phyloP scores from a whole-genome alignment of 2,888 invertebrate genomes.

The Catotricha subobsoleta region DNA sequence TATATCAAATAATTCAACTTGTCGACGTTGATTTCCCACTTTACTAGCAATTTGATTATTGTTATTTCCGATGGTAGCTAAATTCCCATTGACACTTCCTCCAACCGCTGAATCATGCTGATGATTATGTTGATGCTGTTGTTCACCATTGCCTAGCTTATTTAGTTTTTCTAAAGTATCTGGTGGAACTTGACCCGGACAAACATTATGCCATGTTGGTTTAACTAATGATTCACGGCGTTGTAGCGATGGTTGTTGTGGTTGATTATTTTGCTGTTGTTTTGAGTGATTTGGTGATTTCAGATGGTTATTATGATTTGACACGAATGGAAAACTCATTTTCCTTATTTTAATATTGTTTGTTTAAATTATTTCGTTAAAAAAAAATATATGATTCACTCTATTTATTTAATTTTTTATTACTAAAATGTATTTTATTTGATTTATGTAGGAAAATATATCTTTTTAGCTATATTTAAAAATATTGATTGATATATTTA shows the following conservation, averaged over 20 bases:
- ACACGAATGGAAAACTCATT: too few relatives aligned
- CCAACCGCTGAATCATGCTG: neutral
- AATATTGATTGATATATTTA: too few relatives aligned
- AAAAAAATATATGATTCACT: too few relatives aligned
- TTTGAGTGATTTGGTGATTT: too few relatives aligned
- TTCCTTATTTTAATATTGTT: too few relatives aligned
- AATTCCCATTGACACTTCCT: neutral
- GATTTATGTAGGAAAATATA: too few relatives aligned
- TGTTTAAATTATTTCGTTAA: too few relatives aligned
- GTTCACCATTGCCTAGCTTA: conserved; percentile 17
- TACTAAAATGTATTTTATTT: too few relatives aligned
- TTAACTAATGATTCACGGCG: conserved; percentile 28
- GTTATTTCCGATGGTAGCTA: neutral
- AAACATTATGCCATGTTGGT: conserved; percentile 30
- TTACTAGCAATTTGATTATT: conserved; percentile 5
- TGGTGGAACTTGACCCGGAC: conserved; percentile 25
- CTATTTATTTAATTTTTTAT: too few relatives aligned
- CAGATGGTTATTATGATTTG: too few relatives aligned
- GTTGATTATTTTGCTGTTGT: neutral
- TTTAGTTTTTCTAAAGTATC: conserved; percentile 26
- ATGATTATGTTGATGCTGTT: conserved; percentile 5
- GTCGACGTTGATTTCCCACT: conserved; percentile 10
- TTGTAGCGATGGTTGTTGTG: conserved; percentile 10
- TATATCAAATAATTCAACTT: conserved; percentile 21
- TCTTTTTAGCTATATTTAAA: too few relatives aligned